Evolutionary conservation across 2,113 vertebrate species (phyloP).

Genomic region (Shinisaurus crocodilurus): DNA sequence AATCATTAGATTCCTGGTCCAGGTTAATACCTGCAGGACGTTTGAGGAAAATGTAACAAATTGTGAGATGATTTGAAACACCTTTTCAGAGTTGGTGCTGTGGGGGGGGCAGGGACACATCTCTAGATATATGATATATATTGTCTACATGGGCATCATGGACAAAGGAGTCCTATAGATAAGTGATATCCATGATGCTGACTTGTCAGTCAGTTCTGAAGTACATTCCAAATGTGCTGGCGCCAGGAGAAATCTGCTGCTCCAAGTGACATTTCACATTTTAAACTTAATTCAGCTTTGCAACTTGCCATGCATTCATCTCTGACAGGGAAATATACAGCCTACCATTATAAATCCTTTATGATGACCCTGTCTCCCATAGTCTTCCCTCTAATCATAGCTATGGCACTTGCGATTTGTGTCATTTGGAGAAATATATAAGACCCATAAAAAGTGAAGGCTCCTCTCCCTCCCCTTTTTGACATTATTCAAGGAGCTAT

Average conservation of each 20-base stretch:
- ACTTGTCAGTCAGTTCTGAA: conserved; percentile 30
- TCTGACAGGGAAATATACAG: conserved; percentile 59
- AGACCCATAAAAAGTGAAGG: conserved; percentile 56
- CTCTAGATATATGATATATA: background rate
- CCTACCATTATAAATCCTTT: conserved; percentile 66
- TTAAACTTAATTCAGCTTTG: conserved; percentile 70
- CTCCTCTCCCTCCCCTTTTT: conserved; percentile 32
- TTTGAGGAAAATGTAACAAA: background rate
- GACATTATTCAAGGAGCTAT: conserved; percentile 56
- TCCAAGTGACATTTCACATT: conserved; percentile 58
- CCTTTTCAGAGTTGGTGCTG: background rate
- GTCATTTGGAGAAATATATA: conserved; percentile 56
- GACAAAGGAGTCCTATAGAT: conserved; percentile 17
- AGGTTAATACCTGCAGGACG: background rate
- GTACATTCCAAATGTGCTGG: conserved; percentile 38
- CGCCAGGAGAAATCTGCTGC: conserved; percentile 39
- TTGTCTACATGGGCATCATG: background rate
- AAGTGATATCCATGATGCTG: background rate
- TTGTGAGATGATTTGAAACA: background rate
- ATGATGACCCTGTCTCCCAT: conserved; percentile 63
- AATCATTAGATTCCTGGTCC: background rate
- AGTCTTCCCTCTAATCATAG: conserved; percentile 63
- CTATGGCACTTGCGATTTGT: conserved; percentile 57
- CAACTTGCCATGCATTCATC: conserved; percentile 52
- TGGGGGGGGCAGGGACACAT: background rate